Evolutionary conservation across 2,797 vertebrate species (phyloP).

Genomic region (Tangara arthus): DNA sequence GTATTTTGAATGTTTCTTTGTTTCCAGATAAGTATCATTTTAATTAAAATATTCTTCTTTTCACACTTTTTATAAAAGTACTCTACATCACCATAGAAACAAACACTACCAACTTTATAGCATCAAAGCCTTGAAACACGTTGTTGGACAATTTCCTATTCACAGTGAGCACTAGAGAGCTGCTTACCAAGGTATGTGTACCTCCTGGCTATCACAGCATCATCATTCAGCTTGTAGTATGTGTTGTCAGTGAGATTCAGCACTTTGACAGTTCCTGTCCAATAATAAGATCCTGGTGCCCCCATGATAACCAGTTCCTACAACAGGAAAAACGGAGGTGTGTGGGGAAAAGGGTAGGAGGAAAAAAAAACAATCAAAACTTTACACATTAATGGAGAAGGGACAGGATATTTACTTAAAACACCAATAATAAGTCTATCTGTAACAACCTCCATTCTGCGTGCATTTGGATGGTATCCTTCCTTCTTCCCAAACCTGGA

Average conservation of each 20-base stretch:
- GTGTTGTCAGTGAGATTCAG: slow-evolving; percentile 91
- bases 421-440: not conserved
- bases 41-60: not conserved
- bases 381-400: not conserved
- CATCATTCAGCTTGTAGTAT: slow-evolving; percentile 88
- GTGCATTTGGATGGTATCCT: not conserved
- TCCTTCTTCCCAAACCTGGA: not conserved
- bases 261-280: slow-evolving; percentile 97
- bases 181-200: slow-evolving; percentile 95
- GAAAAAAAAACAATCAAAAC: not conserved
- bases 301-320: slow-evolving; percentile 98
- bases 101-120: not conserved
- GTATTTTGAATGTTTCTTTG: not conserved
- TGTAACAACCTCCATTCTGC: not conserved
- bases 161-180: not conserved
- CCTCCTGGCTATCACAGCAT: slow-evolving; percentile 83
- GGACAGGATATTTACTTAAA: not conserved
- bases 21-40: not conserved
- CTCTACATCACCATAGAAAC: not conserved
- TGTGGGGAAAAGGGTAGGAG: not conserved
- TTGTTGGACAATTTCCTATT: not conserved
- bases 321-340: not conserved
- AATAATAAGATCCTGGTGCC: slow-evolving; percentile 96
- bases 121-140: not conserved
- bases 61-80: not conserved